These are phyloP conservation scores for Caenorhabditis angaria DNA, from an alignment of 2,888 invertebrate genomes.

Conservation along the genomic window DNA sequence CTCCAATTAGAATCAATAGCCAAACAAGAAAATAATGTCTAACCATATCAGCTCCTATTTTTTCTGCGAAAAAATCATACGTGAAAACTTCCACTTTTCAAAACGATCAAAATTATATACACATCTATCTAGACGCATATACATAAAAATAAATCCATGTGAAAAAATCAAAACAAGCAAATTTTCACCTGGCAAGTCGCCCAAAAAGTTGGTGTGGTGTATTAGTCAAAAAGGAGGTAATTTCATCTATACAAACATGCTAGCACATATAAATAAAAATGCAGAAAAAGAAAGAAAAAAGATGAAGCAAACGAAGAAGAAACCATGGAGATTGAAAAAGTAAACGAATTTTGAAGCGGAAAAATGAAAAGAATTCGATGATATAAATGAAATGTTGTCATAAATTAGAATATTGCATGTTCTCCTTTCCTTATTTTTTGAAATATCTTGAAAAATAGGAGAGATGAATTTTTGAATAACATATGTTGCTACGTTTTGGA, in stretches of 20 bases:
- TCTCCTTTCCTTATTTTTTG: no score
- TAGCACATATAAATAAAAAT: neutral
- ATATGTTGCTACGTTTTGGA: neutral
- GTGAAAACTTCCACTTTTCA: neutral
- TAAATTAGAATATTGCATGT: slow-evolving; percentile 2
- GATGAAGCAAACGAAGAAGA: neutral
- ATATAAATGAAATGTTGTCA: neutral
- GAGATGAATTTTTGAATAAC: neutral
- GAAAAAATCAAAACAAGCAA: neutral
- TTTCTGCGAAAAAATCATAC: neutral
- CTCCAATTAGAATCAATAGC: neutral
- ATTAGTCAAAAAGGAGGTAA: neutral
- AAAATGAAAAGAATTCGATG: neutral
- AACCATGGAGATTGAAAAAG: slow-evolving; percentile 4
- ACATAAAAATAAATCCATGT: no score
- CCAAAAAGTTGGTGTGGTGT: no score
- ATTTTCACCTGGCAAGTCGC: slow-evolving; percentile 1
- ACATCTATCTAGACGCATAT: no score
- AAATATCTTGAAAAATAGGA: no score
- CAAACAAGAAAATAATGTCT: neutral
- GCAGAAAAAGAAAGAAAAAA: neutral
- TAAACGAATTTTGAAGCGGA: no score
- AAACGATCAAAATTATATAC: neutral
- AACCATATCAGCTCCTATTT: neutral
- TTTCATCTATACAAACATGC: slow-evolving; percentile 2